Base-by-base conservation (phyloP, 2,113 vertebrate genomes). In the Neolamprologus cancellatus region DNA sequence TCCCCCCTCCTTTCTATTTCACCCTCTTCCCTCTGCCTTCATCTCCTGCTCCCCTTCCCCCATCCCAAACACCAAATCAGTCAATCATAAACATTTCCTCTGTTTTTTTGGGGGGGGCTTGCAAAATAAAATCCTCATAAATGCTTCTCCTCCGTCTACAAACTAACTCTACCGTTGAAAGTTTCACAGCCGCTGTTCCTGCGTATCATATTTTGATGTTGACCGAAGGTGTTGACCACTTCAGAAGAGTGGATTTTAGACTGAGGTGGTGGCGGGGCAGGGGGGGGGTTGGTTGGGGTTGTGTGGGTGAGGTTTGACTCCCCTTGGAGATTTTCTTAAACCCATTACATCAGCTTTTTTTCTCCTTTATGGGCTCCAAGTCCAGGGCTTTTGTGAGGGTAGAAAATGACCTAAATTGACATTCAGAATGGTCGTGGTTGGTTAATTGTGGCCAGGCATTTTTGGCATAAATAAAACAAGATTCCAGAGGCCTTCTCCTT, bases 321-420 rank as follows among this genome's bases (percentile, higher is more conserved):
- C 94, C 95, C 93, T 94, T 82, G 76, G 94, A 94, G 94, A 95
- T 93, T 96, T 95, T 95, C 94, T 96, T 95, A 95, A 96, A 95
- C 93, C 94, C 93, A 95, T 96, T 96, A 95, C 95, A 95, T 97
- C 95, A 95, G 95, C 92, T 95, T 94, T 93, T 94, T 94, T 93
- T 96, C 94, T 95, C 94, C 96, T 95, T 94, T 90, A 95, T 64
- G 55, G 94, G 87, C 85, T 95, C 93, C 82, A 92, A 94, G 92
- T 92, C 90, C 89, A 8, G 81, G 50, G 89, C 93, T 94, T 96
- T 96, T 95, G 94, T 95, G 87, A 92, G 90, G 82, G 86, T 80
- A 95, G 95, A 96, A 95, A 96, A 96, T 95, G 94, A 96, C 94
- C 95, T 95, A 95, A 96, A 95, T 91, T 93, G 95, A 94, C 93